A percentile compares a stretch with the other conserved stretches of the same genome.
Conservation (phyloP, 2,888 invertebrate genomes). For the Lamellibrachia satsuma region DNA sequence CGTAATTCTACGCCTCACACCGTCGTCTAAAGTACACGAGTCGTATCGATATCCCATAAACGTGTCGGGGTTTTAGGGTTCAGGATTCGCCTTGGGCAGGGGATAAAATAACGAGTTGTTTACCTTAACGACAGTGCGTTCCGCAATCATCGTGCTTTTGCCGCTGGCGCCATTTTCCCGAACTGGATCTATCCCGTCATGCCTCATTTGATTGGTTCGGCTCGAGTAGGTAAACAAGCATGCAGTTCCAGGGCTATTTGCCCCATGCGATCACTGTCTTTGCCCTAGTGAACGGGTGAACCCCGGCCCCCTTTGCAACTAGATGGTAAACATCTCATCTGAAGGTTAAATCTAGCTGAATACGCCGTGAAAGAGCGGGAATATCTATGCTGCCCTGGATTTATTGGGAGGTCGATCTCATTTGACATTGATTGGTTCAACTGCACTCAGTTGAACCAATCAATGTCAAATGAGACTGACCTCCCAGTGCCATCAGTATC, state of each 20-base stretch:
- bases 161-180: constrained; percentile 17
- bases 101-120: neutral
- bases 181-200: neutral
- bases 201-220: neutral
- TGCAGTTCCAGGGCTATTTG: neutral
- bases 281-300: neutral
- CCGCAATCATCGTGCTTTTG: neutral
- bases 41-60: neutral
- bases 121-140: neutral
- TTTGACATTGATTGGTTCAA: too few species aligned
- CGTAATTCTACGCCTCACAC: neutral
- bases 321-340: neutral
- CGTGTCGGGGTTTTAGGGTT: neutral
- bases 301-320: neutral
- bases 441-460: too few species aligned
- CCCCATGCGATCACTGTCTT: neutral
- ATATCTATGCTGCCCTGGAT: too few species aligned
- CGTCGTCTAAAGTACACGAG: neutral
- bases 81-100: neutral
- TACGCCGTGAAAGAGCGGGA: neutral
- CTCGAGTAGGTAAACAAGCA: constrained; percentile 6
- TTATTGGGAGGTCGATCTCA: too few species aligned
- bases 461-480: too few species aligned
- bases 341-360: neutral
- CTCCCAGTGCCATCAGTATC: too few species aligned